Evolutionary conservation across 2,888 invertebrate genomes (phyloP), one percentile per base, ranked within the genome.

Genomic region (Cremastinae sp.): DNA sequence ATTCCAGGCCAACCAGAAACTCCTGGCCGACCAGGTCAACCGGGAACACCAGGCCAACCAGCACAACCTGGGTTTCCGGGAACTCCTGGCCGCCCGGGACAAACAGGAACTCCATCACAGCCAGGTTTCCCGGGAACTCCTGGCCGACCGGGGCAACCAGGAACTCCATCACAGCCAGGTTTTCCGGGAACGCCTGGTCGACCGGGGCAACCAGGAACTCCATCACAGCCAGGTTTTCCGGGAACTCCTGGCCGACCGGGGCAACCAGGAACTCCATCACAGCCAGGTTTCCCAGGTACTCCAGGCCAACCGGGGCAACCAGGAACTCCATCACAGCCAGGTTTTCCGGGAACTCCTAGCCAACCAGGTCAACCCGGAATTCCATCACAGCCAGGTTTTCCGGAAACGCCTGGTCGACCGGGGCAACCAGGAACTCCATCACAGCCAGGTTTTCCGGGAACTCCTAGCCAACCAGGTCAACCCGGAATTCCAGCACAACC

Each of bases 41-140:
- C 5, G 7, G 59, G 59, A 41, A 70, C 61, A 47, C 82, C 79
- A 53, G 75, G 72, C 14, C 54, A 54, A 28, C 84, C 84, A 54
- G 83, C 84, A 5, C 58, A 70, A 38, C 85, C 88, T 1, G 56
- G 56, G 20, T 12, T 22, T 28, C 59, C 59, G 0, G 80, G 81
- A 14, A 49, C n/a, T 53, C 92, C 91, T 0, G 91, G 91, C n/a
- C n/a, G n/a, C n/a, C n/a, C n/a, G n/a, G n/a, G n/a, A n/a, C n/a
- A n/a, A n/a, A n/a, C n/a, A n/a, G n/a, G n/a, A n/a, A n/a, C n/a
- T n/a, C n/a, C n/a, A n/a, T n/a, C n/a, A 0, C 91, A 91, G 0
- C 82, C 83, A 1, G 85, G 81, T 3, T 82, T 90, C 16, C 90
- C 90, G 5, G 88, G 89, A 47, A 87, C 89, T 0, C 90, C 89